Base-by-base conservation (phyloP, 2,797 vertebrate species). In the Astyanax mexicanus region DNA sequence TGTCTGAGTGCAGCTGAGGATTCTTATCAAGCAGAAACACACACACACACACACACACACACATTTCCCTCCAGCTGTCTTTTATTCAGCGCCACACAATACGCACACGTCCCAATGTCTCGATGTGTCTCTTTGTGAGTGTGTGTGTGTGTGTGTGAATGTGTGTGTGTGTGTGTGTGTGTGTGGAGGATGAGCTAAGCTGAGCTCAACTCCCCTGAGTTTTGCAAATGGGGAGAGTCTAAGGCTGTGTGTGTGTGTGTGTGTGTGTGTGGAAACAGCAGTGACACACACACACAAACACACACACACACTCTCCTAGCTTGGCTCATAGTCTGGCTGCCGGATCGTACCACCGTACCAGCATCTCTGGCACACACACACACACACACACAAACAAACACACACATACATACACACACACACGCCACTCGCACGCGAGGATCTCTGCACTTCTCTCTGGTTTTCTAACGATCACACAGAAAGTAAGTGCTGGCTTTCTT, bases 11-110 rank as follows among this genome's bases (percentile, higher is more conserved):
- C 73, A 87, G 83, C 81, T 81, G 81, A 87, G 81, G 83, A 80
- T 85, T 81, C 88, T 92, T 93, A 93, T 92, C 91, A 87, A 84
- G 77, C 72, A 47, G 69, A 84, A 90, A 89, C 89, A 93, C 86
- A 86, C 79, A 79, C 29, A 32, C 29, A 32, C 29, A 32, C 29
- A 32, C 29, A 32, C 29, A 32, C 29, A 32, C 29, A 32, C 29
- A 32, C 29, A 32, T 5, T 84, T 88, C 85, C 86, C 72, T 77
- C 85, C 84, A 81, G 86, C 85, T 83, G 75, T 74, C 81, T 82
- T 82, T 86, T 81, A 90, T 84, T 89, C 90, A 88, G 89, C 86
- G 75, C 78, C 79, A 74, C 42, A 89, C 84, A 88, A 85, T 85
- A 10, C 51, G 52, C 80, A 77, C 83, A 12, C 85, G 86, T 89